A percentile compares a stretch with the other conserved stretches of the same genome.
Conservation (phyloP, 2,113 vertebrate species). For the Thomomys bottae region DNA sequence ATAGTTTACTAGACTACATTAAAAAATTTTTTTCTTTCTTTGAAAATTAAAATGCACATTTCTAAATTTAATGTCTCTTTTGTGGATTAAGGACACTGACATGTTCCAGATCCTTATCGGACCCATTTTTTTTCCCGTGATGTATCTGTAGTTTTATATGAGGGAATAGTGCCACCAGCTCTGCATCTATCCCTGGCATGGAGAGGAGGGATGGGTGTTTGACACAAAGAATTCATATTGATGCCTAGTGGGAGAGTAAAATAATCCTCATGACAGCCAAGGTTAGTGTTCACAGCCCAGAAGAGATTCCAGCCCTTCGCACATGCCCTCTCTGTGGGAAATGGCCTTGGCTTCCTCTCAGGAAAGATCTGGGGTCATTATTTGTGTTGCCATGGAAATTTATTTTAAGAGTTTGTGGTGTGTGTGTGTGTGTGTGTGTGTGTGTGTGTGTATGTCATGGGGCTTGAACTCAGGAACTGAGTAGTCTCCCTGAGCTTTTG, state of each 20-base stretch:
- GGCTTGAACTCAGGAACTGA: too few species aligned
- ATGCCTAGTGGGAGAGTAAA: conserved; percentile 43
- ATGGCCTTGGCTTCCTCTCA: conserved; percentile 32
- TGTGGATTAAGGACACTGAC: conserved; percentile 17
- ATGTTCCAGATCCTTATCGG: conserved; percentile 35
- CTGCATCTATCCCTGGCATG: conserved; percentile 8
- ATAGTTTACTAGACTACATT: background rate
- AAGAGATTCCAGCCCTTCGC: conserved; percentile 34
- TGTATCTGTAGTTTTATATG: conserved; percentile 19
- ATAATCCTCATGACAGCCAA: conserved; percentile 26
- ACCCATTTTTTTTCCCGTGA: conserved; percentile 31
- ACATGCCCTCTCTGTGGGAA: conserved; percentile 44
- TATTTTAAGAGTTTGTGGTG: background rate
- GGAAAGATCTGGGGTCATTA: conserved; percentile 59
- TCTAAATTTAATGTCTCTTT: conserved; percentile 17
- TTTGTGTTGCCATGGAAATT: conserved; percentile 68
- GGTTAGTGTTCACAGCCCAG: conserved; percentile 48
- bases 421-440: too few species aligned
- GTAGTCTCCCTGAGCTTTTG: too few species aligned
- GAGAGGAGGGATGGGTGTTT: conserved; percentile 22
- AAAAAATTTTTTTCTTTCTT: conserved; percentile 34
- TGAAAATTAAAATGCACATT: background rate
- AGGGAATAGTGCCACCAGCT: conserved; percentile 2
- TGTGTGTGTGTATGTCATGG: too few species aligned
- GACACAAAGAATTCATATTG: conserved; percentile 1